Evolutionary conservation across 2,113 vertebrate genomes (phyloP), one percentile per base, ranked within the genome.

Genomic region (Sarotherodon lohbergeri): DNA sequence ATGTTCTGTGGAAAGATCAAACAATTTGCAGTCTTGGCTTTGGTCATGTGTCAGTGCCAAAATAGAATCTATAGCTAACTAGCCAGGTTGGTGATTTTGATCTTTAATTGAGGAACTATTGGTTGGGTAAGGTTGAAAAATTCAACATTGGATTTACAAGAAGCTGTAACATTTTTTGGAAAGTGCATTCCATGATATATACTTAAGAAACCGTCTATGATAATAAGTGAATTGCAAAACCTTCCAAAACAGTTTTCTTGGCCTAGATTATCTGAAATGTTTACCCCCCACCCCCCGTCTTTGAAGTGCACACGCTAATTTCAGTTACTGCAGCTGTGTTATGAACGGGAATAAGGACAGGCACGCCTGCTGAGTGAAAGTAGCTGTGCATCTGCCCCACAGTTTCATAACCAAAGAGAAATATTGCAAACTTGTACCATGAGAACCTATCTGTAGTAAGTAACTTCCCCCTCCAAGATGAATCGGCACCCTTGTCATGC

Each of bases 401-500:
- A 59, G 89, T 91, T 79, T 66, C 90, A 94, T 94, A 89, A 89
- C 84, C 59, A 81, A 89, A 86, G 84, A 94, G 91, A 94, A 94
- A 96, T 95, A 95, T 96, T 94, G 93, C 93, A 94, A 95, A 93
- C 88, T 93, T 92, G 90, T 91, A 92, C 94, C 95, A 95, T 94
- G 94, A 96, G 93, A 95, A 95, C 95, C 94, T 91, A 96, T 76
- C 68, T 95, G 94, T 95, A 92, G 96, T 96, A 96, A 96, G 89
- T 91, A 95, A 96, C 91, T 94, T 81, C 93, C 96, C 96, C 96
- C 96, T 95, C 94, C 92, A 94, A 96, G 96, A 96, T 96, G 96
- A 96, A 97, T 96, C 93, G 95, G 88, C 82, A 94, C 92, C 96
- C 97, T 96, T 97, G 97, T 96, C 95, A 92, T 96, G 94, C 94